These are phyloP conservation scores for Leucoraja ocellata DNA, from an alignment of 2,797 vertebrate species.

Conservation along the genomic window DNA sequence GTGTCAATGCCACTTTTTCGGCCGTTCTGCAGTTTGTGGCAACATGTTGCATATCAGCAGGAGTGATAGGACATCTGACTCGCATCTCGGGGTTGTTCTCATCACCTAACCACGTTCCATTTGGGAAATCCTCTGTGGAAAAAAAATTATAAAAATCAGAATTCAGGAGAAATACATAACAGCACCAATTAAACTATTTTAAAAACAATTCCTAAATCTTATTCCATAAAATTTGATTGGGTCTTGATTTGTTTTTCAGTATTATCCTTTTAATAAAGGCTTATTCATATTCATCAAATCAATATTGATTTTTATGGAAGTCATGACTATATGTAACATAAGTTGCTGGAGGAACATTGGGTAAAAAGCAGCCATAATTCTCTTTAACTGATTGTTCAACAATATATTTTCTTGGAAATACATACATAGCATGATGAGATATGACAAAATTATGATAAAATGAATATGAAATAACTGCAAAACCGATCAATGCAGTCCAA, in stretches of 20 bases:
- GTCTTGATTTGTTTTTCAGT: neutral
- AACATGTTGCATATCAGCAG: conserved; percentile 92
- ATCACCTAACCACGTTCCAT: conserved; percentile 90
- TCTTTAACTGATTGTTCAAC: neutral
- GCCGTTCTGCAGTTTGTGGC: conserved; percentile 92
- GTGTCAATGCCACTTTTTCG: conserved; percentile 92
- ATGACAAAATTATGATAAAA: neutral
- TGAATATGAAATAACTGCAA: neutral
- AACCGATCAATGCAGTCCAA: neutral
- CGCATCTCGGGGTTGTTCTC: conserved; percentile 92
- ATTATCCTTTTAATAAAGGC: neutral
- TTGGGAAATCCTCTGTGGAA: conserved; percentile 80
- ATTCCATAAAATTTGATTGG: neutral
- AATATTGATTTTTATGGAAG: neutral
- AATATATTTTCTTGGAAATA: neutral
- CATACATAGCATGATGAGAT: neutral
- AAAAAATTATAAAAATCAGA: conserved; percentile 2
- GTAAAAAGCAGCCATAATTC: neutral
- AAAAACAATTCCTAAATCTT: neutral
- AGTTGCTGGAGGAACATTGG: neutral
- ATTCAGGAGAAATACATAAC: neutral
- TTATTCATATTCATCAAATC: neutral
- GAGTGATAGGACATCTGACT: conserved; percentile 83
- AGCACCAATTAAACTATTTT: neutral
- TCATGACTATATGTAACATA: neutral